These are phyloP conservation scores for Eulemur rufifrons DNA, from an alignment of 2,113 vertebrate species.

Conservation along the genomic window DNA sequence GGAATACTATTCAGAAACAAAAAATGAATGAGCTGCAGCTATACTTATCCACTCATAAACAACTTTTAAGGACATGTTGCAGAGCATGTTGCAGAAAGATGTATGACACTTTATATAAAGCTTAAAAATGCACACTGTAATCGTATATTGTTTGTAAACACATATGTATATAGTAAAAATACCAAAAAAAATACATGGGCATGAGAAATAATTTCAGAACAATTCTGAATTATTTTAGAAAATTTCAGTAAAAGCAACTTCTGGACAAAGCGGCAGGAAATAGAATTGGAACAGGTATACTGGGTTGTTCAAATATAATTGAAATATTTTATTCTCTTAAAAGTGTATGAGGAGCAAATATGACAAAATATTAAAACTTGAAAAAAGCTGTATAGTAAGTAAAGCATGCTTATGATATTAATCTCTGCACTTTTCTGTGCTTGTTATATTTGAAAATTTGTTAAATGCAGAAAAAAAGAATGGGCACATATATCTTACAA, in stretches of 20 bases:
- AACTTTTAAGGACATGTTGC: neutral
- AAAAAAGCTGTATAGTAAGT: neutral
- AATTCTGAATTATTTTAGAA: neutral
- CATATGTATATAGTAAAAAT: neutral
- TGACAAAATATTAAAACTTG: neutral
- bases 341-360: neutral
- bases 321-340: conserved; percentile 1
- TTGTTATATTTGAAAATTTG: neutral
- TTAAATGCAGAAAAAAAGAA: neutral
- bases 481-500: rapidly evolving
- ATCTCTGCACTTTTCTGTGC: neutral
- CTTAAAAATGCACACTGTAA: neutral
- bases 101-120: neutral
- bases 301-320: neutral
- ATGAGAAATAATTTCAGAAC: conserved; percentile 27
- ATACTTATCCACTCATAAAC: neutral
- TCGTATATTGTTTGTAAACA: neutral
- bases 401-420: neutral
- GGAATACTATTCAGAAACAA: conserved; percentile 24
- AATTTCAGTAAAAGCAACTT: neutral
- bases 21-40: neutral
- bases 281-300: neutral
- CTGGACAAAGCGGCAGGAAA: neutral
- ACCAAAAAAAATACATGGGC: neutral
- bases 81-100: neutral